Evolutionary conservation across 2,888 invertebrate species (phyloP), one percentile per base, ranked within the genome.

Genomic region (Argynnis bischoffii): DNA sequence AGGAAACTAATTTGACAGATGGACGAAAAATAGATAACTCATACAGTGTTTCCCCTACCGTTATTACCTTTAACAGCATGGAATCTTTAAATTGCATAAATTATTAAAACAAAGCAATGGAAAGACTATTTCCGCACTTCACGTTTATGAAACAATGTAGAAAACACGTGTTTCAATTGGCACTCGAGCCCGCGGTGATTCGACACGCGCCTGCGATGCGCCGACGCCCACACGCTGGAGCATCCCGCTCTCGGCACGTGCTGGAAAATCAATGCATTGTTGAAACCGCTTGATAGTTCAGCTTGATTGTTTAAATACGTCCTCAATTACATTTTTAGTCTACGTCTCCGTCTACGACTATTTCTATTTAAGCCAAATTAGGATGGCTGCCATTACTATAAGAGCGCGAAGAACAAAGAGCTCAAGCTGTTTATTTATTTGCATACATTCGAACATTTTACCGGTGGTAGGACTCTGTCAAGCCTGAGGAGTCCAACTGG

Each of bases 181-280:
- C 67, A 48, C 69, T 66, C 55, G 54, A 59, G 65, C 46, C 63
- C 69, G 35, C 35, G 69, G 63, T 67, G 75, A 75, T 75, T 74
- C 67, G 72, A 69, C 75, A 75, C 75, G 75, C 71, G 75, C 73
- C 67, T 26, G 18, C 67, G 55, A 75, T 74, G 75, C 71, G 71
- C 72, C 63, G 31, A 41, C 35, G 56, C 18, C 55, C 46, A 26
- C 26, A 26, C 26, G 26, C 26, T 26, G 26, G 26, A 26, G 26
- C 26, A 26, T 26, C 26, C 63, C 53, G 56, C 66, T 64, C 72
- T 73, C 61, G 65, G 69, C 71, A 72, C 68, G 68, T 53, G 67
- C 64, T n/a, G 47, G 47, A 26, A 26, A 60, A 31, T 61, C 50
- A 6, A 35, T 16, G 35, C 15, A 31, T 18, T 31, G 18, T 41